Percentiles rank a stretch among this genome's conserved stretches.
phyloP scores from a whole-genome alignment of 2,797 vertebrate genomes.

The Tragelaphus oryx region DNA sequence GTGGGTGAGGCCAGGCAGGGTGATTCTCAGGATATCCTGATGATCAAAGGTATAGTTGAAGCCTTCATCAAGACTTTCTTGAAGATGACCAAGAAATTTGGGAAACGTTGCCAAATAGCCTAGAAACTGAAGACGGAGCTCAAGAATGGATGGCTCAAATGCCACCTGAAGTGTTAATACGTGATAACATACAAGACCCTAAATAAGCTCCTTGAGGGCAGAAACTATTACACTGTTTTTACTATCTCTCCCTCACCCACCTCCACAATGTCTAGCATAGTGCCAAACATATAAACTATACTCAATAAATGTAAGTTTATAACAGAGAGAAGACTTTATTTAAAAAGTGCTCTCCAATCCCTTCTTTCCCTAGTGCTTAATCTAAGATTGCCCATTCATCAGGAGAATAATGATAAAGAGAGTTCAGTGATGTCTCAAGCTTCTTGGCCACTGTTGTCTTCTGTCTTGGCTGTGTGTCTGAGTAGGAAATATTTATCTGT shows the following conservation, averaged over 20 bases:
- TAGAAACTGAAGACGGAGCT: conserved; percentile 51
- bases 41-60: conserved; percentile 69
- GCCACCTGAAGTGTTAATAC: neutral
- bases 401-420: neutral
- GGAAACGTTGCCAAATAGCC: conserved; percentile 26
- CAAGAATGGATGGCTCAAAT: conserved; percentile 31
- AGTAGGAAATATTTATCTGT: neutral
- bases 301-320: neutral
- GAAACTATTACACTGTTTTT: neutral
- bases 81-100: conserved; percentile 68
- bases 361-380: neutral
- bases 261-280: neutral
- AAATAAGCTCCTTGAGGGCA: conserved; percentile 13
- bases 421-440: conserved; percentile 14
- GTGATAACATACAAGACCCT: neutral
- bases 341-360: conserved; percentile 1
- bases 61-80: conserved; percentile 64
- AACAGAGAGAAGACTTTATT: conserved; percentile 28
- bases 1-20: conserved; percentile 74
- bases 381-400: neutral
- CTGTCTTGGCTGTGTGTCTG: conserved; percentile 46
- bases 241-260: neutral
- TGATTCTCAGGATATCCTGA: conserved; percentile 71
- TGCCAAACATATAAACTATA: neutral
- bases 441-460: conserved; percentile 49